These are phyloP conservation scores for Lethrus apterus DNA, from an alignment of 1,140 invertebrate genomes.

Conservation along the genomic window DNA sequence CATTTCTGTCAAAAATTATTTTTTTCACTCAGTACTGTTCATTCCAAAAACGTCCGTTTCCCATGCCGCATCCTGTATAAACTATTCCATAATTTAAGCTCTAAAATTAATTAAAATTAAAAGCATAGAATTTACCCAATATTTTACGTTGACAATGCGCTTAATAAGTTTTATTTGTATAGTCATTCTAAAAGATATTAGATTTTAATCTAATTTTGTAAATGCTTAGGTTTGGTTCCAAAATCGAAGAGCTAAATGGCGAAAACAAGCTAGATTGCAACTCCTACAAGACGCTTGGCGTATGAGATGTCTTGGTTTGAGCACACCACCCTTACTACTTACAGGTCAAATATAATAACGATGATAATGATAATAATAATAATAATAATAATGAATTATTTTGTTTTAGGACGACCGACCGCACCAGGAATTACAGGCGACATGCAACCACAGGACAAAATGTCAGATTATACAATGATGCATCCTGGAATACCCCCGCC, in stretches of 20 bases:
- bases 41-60: too few relatives aligned
- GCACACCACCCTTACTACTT: constrained; percentile 50
- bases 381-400: constrained; percentile 2
- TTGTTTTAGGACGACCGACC: constrained; percentile 24
- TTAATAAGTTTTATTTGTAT: too few relatives aligned
- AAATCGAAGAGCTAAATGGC: constrained; percentile 81
- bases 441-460: constrained; percentile 24
- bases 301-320: constrained; percentile 75
- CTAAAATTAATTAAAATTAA: too few relatives aligned
- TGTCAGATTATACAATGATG: constrained; percentile 27
- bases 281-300: constrained; percentile 82
- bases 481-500: constrained; percentile 22
- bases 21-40: too few relatives aligned
- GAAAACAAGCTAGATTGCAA: constrained; percentile 77
- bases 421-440: constrained; percentile 21
- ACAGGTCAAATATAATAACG: too few relatives aligned
- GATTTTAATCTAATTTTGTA: too few relatives aligned
- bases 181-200: not conserved
- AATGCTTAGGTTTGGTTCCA: constrained; percentile 83
- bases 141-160: too few relatives aligned
- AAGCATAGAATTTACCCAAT: too few relatives aligned
- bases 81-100: too few relatives aligned
- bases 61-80: too few relatives aligned
- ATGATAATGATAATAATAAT: not conserved
- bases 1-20: too few relatives aligned